Conservation (phyloP, 35 echinoderm and acorn worm genomes). For the Amphiura filiformis region DNA sequence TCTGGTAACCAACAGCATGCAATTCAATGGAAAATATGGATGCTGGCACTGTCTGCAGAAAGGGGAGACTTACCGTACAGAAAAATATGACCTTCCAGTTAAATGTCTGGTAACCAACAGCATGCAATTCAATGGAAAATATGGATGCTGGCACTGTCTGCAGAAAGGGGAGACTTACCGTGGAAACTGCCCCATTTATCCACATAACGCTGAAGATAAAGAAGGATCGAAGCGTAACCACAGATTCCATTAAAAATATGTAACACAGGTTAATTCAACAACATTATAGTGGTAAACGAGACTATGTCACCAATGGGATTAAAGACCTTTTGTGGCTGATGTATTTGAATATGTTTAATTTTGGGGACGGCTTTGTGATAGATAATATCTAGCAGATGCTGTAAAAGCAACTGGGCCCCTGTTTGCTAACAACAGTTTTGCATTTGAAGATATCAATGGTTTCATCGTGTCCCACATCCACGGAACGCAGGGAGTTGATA, state of each 20-base stretch:
- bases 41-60: conserved; percentile 43
- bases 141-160: conserved; percentile 37
- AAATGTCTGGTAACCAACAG: conserved; percentile 52
- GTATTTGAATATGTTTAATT: conserved; percentile 31
- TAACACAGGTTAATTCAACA: not conserved
- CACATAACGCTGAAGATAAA: conserved; percentile 3
- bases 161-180: conserved; percentile 12
- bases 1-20: conserved; percentile 46
- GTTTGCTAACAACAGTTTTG: conserved; percentile 54
- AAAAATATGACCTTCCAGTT: not conserved
- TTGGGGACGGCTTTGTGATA: conserved; percentile 33
- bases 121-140: conserved; percentile 36
- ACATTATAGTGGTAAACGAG: not conserved
- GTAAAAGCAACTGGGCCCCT: conserved; percentile 41
- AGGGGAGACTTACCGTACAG: conserved; percentile 6
- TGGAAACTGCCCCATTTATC: too few relatives aligned
- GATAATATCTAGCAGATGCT: conserved; percentile 32
- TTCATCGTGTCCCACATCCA: conserved; percentile 45
- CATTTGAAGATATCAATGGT: conserved; percentile 58
- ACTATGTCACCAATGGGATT: not conserved
- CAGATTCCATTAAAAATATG: conserved; percentile 12
- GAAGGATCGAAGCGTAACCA: not conserved
- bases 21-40: conserved; percentile 31
- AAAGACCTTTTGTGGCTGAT: conserved; percentile 42
- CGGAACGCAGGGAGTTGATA: conserved; percentile 41